Conservation (phyloP, 1,140 invertebrate species). For the Asbolus verrucosus region DNA sequence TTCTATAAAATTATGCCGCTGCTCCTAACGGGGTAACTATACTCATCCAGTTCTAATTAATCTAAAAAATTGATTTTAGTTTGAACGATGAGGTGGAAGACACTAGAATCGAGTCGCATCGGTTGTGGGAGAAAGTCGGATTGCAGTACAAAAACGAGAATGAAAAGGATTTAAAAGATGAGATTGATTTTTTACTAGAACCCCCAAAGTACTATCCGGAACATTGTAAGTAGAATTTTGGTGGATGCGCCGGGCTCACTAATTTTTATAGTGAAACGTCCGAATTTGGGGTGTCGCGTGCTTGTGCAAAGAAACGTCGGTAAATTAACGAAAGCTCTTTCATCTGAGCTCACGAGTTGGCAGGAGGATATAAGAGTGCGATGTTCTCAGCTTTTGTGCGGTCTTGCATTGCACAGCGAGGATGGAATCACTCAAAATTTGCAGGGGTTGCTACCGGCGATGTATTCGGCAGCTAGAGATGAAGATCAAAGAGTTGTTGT, state of each 20-base stretch:
- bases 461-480: constrained; percentile 72
- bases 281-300: constrained; percentile 80
- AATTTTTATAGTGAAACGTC: constrained; percentile 71
- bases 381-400: constrained; percentile 78
- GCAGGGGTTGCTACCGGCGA: constrained; percentile 70
- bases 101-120: constrained; percentile 70
- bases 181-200: constrained; percentile 75
- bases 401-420: constrained; percentile 78
- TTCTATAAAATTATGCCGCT: constrained; percentile 81
- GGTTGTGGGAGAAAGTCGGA: constrained; percentile 78
- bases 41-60: not conserved
- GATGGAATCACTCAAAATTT: constrained; percentile 76
- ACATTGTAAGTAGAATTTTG: constrained; percentile 65
- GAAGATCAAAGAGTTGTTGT: constrained; percentile 71
- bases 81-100: constrained; percentile 78
- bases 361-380: constrained; percentile 76
- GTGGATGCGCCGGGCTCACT: too few species aligned
- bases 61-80: constrained; percentile 59
- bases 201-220: constrained; percentile 74
- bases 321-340: constrained; percentile 75
- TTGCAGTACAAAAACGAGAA: constrained; percentile 80
- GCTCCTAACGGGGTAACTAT: constrained; percentile 74
- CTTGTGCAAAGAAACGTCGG: constrained; percentile 77
- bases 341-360: constrained; percentile 79
- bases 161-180: constrained; percentile 79